Percentiles rank a stretch among this genome's conserved stretches.
Conservation (phyloP, 2,113 vertebrate genomes). For the Serranochromis macrocephalus region DNA sequence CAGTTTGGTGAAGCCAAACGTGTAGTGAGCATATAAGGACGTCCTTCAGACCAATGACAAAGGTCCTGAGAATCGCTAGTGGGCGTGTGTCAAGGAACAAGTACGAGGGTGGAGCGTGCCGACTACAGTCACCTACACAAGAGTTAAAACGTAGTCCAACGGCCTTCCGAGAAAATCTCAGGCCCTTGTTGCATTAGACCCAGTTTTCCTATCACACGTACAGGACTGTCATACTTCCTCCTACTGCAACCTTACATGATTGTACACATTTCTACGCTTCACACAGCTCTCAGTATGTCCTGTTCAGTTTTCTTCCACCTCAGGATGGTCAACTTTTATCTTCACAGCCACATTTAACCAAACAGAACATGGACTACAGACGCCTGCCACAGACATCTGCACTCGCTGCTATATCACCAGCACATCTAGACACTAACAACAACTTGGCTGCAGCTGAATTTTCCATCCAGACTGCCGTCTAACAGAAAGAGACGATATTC, state of each 20-base stretch:
- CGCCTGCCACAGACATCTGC: neutral
- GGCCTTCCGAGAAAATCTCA: neutral
- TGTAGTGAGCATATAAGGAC: neutral
- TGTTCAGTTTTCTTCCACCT: neutral
- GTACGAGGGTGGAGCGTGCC: neutral
- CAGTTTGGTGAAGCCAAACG: neutral
- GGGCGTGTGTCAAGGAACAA: neutral
- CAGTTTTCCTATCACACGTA: neutral
- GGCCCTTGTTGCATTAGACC: neutral
- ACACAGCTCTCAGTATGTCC: neutral
- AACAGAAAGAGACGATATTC: constrained; percentile 27
- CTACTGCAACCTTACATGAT: neutral
- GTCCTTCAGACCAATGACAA: neutral
- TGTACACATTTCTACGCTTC: neutral
- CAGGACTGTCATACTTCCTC: neutral
- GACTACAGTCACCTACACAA: neutral
- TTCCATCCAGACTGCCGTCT: constrained; percentile 39
- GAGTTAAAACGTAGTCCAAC: neutral
- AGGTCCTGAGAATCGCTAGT: neutral
- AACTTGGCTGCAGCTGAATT: constrained; percentile 17
- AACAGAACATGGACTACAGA: neutral
- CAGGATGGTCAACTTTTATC: neutral
- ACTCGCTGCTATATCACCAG: neutral
- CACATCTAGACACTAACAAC: constrained; percentile 10
- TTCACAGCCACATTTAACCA: neutral